Evolutionary conservation across 2,113 vertebrate genomes (phyloP).

Genomic region (Dicrurus megarhynchus): DNA sequence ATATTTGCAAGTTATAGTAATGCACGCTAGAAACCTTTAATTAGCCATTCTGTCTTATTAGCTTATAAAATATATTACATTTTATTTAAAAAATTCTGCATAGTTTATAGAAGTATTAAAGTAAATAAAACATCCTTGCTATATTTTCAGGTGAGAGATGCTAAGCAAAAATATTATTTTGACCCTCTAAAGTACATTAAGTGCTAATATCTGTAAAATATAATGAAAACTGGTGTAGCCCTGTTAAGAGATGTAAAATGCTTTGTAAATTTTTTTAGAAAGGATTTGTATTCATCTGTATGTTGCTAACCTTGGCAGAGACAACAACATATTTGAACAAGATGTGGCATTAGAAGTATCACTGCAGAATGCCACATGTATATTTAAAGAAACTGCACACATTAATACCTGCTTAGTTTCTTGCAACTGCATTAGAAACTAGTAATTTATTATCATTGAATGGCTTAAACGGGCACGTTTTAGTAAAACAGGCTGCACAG

Average conservation of each 20-base stretch:
- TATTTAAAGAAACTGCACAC: constrained; percentile 1
- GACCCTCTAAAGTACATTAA: constrained; percentile 70
- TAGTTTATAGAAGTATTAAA: constrained; percentile 78
- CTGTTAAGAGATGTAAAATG: constrained; percentile 64
- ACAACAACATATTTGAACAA: background rate
- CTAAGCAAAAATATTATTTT: constrained; percentile 75
- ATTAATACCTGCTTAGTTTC: background rate
- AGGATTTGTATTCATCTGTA: constrained; percentile 35
- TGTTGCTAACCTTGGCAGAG: constrained; percentile 54
- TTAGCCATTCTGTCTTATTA: constrained; percentile 85
- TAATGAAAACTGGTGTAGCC: constrained; percentile 57
- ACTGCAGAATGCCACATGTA: background rate
- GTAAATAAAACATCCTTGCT: constrained; percentile 76
- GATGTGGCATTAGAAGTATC: background rate
- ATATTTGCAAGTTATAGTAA: constrained; percentile 77
- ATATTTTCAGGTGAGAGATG: constrained; percentile 71
- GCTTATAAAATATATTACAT: constrained; percentile 85
- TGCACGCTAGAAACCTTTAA: constrained; percentile 87
- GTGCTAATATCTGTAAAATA: constrained; percentile 75
- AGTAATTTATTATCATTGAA: background rate
- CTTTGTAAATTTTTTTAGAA: constrained; percentile 44
- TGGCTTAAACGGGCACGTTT: background rate
- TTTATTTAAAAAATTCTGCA: constrained; percentile 78
- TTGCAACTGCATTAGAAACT: constrained; percentile 1
- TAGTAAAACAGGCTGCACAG: constrained; percentile 38